These are phyloP conservation scores for Atherinomorus stipes DNA, from an alignment of 2,113 vertebrate genomes.

Conservation along the genomic window DNA sequence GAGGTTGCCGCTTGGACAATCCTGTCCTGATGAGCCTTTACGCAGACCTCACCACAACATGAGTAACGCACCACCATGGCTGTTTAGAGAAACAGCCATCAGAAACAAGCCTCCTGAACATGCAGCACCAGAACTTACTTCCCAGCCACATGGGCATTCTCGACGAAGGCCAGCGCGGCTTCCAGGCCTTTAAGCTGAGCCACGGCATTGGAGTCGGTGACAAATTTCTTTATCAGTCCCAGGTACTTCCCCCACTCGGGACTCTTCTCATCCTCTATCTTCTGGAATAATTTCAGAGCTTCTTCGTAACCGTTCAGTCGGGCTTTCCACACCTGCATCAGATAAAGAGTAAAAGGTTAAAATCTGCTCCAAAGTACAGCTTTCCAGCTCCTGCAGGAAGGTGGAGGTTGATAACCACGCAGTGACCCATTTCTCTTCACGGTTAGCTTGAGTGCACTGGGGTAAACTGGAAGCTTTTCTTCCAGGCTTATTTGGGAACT, in stretches of 20 bases:
- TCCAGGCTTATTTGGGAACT: conserved; percentile 6
- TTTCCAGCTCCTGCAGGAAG: neutral
- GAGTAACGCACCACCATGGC: too few species aligned
- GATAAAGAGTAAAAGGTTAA: neutral
- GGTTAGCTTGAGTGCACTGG: neutral
- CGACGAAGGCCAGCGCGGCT: conserved; percentile 90
- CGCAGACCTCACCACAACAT: too few species aligned
- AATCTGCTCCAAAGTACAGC: too few species aligned
- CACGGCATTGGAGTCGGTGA: conserved; percentile 96
- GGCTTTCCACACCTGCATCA: conserved; percentile 94
- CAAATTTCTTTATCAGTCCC: conserved; percentile 96
- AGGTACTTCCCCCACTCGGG: conserved; percentile 97
- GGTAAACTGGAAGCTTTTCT: neutral
- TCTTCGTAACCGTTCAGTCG: conserved; percentile 97
- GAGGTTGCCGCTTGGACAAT: too few species aligned
- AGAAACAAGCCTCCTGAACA: too few species aligned
- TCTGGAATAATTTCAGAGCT: conserved; percentile 94
- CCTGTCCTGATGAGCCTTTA: too few species aligned
- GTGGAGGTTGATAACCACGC: conserved; percentile 16
- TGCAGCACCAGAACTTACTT: conserved; percentile 87
- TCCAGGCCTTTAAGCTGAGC: conserved; percentile 98
- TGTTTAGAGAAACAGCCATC: too few species aligned
- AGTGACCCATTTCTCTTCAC: conserved; percentile 12
- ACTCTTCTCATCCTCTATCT: conserved; percentile 95
- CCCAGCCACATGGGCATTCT: conserved; percentile 93